phyloP scores from a whole-genome alignment of 2,888 invertebrate genomes.

The Dynastes maya region DNA sequence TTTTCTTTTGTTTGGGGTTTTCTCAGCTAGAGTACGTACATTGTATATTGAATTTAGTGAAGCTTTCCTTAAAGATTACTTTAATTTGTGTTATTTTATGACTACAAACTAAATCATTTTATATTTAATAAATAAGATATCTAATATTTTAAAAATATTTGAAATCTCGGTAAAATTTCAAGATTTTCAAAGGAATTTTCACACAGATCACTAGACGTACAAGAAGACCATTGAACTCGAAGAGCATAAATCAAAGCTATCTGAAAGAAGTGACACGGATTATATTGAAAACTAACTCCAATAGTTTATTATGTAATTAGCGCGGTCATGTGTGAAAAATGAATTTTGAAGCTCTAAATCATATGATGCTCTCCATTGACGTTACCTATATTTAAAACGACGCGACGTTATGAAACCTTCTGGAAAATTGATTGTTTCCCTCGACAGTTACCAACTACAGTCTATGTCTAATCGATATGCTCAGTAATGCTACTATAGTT shows the following conservation, averaged over 20 bases:
- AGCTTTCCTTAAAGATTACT: too few species aligned
- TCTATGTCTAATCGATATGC: background rate
- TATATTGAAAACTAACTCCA: constrained; percentile 24
- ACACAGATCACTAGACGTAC: background rate
- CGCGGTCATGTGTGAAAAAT: constrained; percentile 11
- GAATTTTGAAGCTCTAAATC: constrained; percentile 10
- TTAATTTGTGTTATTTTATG: too few species aligned
- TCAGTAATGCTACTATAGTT: too few species aligned
- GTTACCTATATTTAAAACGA: constrained; percentile 7
- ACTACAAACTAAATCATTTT: too few species aligned
- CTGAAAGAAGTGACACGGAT: constrained; percentile 13
- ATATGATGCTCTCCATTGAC: background rate
- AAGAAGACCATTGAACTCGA: background rate
- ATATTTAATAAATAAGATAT: too few species aligned
- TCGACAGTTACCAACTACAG: background rate
- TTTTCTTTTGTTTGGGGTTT: background rate
- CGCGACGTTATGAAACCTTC: background rate
- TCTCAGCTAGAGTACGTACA: background rate
- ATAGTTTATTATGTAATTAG: constrained; percentile 32
- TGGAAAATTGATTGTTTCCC: constrained; percentile 6
- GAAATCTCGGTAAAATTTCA: too few species aligned
- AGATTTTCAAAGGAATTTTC: background rate
- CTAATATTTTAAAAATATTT: too few species aligned
- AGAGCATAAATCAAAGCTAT: constrained; percentile 18
- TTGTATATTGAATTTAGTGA: too few species aligned